Evolutionary conservation across 2,113 vertebrate species (phyloP), one percentile per base, ranked within the genome.

Genomic region (Poecile atricapillus): DNA sequence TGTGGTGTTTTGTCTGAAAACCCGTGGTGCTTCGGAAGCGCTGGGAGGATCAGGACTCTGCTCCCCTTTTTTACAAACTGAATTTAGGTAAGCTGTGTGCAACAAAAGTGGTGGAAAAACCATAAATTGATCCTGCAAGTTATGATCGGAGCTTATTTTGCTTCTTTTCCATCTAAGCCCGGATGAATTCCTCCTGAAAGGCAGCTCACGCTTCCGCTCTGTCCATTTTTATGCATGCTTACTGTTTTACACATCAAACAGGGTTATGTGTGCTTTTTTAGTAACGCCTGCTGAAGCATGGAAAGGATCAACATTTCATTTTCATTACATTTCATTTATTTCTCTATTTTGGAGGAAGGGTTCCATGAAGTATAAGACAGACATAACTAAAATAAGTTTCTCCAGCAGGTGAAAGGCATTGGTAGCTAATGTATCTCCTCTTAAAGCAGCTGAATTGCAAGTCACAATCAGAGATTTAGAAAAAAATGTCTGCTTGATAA

Each of bases 321-420:
- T 91, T 96, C 94, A 95, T 96, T 96, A 90, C 80, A 43, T 96
- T 97, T 95, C 83, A 90, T 96, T 96, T 96, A 93, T 95, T 95
- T 93, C 88, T 96, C 91, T 90, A 46, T 93, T 94, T 95, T 92
- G 73, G 60, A 90, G 86, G 85, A 92, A 87, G 65, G 79, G 8
- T 76, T 83, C 76, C 76, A 91, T 56, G 83, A 94, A 93, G 70
- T 91, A 24, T 39, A 63, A 90, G 91, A 70, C 60, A 89, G 95
- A 75, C 52, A 17, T 93, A 91, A 75, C 78, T 86, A 46, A 93
- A 95, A 71, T 87, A 92, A 91, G 84, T 97, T 94, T 92, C 87
- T 94, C 5, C 65, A 47, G 92, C 8, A 35, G 83, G 77, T 95
- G 84, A 95, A 90, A 90, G 74, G 83, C 84, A 83, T 59, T 76